Base-by-base conservation (phyloP, 2,888 invertebrate genomes). In the Bursaphelenchus okinawaensis region DNA sequence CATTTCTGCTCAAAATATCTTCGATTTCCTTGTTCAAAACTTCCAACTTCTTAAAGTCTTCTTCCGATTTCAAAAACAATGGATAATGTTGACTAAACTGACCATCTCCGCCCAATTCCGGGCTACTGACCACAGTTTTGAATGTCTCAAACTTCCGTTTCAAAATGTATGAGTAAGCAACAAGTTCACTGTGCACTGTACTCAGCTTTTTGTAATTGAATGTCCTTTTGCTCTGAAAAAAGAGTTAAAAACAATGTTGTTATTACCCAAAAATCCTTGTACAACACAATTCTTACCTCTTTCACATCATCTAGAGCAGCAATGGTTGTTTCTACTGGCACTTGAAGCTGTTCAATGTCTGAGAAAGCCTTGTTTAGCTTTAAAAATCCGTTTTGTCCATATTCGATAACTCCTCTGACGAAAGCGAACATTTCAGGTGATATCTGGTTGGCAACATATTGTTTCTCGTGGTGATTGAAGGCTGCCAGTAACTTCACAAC, bases 381-480 rank as follows among this genome's bases (percentile, higher is more conserved):
- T 61, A 57, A 40, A 23, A 71, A 50, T 64, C 74, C 52, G 28
- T 64, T 26, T 52, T 63, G 26, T 22, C 67, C 31, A 26, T 59
- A 69, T 50, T 72, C 72, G 7, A 59, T 51, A 26, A 72, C 22
- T 23, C 69, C 69, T 6, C 62, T 58, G 29, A 73, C 27, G 19
- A 67, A 65, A 7, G 26, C 57, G 54, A 73, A 67, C 4, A 58
- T 56, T 22, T 65, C 40, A 16, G 56, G 52, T 3, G 71, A 51
- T n/a, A 73, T 52, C 52, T 71, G 72, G 6, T 61, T 27, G 19
- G 50, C 28, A 8, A 71, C 12, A 28, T 70, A 73, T 19, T 75
- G 62, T 20, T 73, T 63, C 24, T 61, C 23, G 26, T 58, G 63
- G 0, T 55, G 40, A 27, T 71, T 75, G 40, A 60, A 20, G 2